Evolutionary conservation across 1,140 invertebrate species (phyloP).

Genomic region (Lepidurus apus): DNA sequence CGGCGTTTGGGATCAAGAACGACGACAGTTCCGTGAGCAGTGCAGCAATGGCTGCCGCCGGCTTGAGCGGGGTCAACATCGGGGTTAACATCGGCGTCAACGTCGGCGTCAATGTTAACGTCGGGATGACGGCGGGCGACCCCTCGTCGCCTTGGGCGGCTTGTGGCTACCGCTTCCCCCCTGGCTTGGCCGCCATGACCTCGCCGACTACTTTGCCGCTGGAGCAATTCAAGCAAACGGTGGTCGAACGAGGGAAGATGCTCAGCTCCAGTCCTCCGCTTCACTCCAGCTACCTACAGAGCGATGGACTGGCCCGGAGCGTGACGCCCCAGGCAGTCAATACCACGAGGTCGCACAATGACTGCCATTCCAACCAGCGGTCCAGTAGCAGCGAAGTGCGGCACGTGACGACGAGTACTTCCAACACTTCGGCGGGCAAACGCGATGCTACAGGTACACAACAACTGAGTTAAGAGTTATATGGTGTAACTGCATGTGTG

Average conservation of each 20-base stretch:
- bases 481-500: not conserved
- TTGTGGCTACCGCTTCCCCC: not conserved
- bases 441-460: constrained; percentile 5
- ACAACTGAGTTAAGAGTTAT: not conserved
- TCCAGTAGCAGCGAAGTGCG: constrained; percentile 1
- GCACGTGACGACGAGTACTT: constrained; percentile 9
- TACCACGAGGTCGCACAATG: not conserved
- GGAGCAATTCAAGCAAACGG: not conserved
- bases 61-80: not conserved
- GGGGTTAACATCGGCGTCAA: not conserved
- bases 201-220: not conserved
- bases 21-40: not conserved
- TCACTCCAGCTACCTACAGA: not conserved
- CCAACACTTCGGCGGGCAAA: not conserved
- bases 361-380: not conserved
- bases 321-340: not conserved
- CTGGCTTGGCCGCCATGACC: not conserved
- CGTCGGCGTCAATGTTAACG: not conserved
- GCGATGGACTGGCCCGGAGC: not conserved
- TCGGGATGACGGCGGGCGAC: not conserved
- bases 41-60: not conserved
- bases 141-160: not conserved
- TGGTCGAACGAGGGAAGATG: not conserved
- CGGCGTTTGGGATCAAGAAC: not conserved
- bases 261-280: not conserved